Conservation (phyloP, 2,113 vertebrate genomes). For the Thalassarche chlororhynchos region DNA sequence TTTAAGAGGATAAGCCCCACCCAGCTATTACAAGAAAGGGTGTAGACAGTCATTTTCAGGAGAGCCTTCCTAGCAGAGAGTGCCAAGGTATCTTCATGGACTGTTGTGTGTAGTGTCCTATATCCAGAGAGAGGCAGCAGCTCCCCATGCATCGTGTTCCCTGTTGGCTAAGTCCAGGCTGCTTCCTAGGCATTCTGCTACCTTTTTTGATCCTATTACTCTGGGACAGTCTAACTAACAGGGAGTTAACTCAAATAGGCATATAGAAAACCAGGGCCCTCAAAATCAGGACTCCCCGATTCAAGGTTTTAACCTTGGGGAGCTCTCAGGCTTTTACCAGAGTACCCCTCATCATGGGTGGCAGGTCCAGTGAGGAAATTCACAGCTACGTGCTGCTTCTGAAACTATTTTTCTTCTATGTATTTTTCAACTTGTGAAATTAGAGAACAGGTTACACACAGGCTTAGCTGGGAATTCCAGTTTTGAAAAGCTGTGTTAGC, state of each 20-base stretch:
- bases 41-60: neutral
- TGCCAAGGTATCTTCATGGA: neutral
- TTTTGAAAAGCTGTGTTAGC: neutral
- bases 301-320: neutral
- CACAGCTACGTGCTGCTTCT: neutral
- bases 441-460: neutral
- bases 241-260: neutral
- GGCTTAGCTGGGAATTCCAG: neutral
- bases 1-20: neutral
- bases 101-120: neutral
- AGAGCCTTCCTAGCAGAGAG: neutral
- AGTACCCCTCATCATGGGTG: neutral
- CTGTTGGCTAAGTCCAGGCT: neutral
- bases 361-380: neutral
- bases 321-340: neutral
- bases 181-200: neutral
- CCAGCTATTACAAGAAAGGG: neutral
- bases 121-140: conserved; percentile 43
- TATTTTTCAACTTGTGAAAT: neutral
- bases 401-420: neutral
- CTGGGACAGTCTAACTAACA: neutral
- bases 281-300: neutral
- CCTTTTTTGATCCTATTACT: neutral
- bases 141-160: neutral
- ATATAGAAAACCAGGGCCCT: neutral